Evolutionary conservation across 2,113 vertebrate genomes (phyloP), one percentile per base, ranked within the genome.

Genomic region (Esox niger): DNA sequence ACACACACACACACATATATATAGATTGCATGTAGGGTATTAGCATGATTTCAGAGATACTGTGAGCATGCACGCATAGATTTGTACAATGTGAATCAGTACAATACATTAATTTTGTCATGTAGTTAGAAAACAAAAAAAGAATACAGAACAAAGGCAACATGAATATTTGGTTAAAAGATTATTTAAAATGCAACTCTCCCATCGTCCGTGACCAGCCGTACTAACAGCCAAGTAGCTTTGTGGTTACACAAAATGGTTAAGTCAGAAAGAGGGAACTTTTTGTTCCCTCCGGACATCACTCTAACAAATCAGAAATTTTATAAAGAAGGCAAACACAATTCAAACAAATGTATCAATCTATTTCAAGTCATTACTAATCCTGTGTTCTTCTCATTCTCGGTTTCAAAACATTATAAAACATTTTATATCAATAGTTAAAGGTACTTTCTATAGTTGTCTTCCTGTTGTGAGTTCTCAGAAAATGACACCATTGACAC

Each of bases 11-110:
- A 52, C 68, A 57, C 25, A 46, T 49, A 47, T 23, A 30, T 70
- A 63, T 21, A 70, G 27, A 69, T 35, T 3, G 31, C 60, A 68
- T 23, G 64, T 62, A n/a, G n/a, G n/a, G n/a, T n/a, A n/a, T n/a
- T n/a, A n/a, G n/a, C n/a, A 61, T 5, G 64, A 35, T 46, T 62
- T 20, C 68, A 56, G 23, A n/a, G 30, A 32, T 26, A 25, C 1
- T 30, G 23, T 46, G 47, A 69, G 29, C 35, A 52, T 15, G 61
- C 30, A 65, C 64, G 4, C 54, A 58, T 38, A 38, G 30, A 66
- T 25, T 17, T 64, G 27, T 32, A 64, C 47, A 66, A 49, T 25
- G 25, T 29, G 56, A 17, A 33, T 60, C 13, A 70, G 47, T 62
- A 17, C 61, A 27, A 38, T 57, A 73, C 3, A 21, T 64, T 15